Conservation (phyloP, 2,113 vertebrate species). For the Ictalurus punctatus region DNA sequence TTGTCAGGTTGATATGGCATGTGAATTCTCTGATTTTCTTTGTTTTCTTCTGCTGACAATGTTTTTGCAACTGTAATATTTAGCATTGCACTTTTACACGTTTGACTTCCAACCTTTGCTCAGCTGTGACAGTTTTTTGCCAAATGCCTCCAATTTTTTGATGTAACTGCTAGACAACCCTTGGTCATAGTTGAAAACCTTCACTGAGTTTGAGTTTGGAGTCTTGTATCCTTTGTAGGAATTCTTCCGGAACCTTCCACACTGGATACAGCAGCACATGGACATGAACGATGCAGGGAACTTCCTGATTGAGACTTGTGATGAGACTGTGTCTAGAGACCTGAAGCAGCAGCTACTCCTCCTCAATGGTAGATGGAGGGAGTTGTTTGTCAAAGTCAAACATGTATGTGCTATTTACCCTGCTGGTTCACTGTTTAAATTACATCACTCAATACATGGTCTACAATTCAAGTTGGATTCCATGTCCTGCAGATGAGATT, state of each 20-base stretch:
- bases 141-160: background rate
- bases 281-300: slow-evolving; percentile 98
- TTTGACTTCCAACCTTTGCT: background rate
- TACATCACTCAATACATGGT: background rate
- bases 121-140: background rate
- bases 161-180: background rate
- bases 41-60: background rate
- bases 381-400: slow-evolving; percentile 90
- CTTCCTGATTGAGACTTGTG: slow-evolving; percentile 96
- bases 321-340: slow-evolving; percentile 92
- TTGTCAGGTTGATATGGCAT: background rate
- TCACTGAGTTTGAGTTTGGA: background rate
- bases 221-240: slow-evolving; percentile 68
- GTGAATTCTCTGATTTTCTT: background rate
- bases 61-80: background rate
- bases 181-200: background rate
- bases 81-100: background rate
- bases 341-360: slow-evolving; percentile 94
- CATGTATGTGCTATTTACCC: slow-evolving; percentile 74
- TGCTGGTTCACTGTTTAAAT: slow-evolving; percentile 4
- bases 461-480: background rate
- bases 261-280: slow-evolving; percentile 92
- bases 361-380: slow-evolving; percentile 80
- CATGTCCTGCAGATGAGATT: background rate
- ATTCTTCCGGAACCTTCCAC: slow-evolving; percentile 76